These are phyloP conservation scores for Megastigmus dorsalis DNA, from an alignment of 2,888 invertebrate genomes.

Conservation along the genomic window DNA sequence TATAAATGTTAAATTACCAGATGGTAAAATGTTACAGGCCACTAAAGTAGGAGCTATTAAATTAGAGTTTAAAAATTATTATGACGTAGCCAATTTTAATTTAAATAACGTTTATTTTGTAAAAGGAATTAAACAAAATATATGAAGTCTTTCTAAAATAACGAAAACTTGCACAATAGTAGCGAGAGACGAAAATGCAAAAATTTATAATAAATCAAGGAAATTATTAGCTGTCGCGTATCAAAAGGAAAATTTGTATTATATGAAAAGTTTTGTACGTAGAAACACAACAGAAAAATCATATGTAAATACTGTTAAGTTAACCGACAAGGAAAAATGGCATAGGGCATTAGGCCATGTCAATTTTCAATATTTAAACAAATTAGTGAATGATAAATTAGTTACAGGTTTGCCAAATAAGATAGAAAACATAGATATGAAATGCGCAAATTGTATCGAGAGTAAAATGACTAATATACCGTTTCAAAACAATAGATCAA, in stretches of 20 bases:
- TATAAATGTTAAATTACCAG: background rate
- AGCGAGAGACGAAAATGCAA: background rate
- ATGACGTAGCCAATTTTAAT: background rate
- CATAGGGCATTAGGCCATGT: background rate
- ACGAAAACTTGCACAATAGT: background rate
- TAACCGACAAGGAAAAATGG: background rate
- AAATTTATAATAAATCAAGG: background rate
- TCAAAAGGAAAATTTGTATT: background rate
- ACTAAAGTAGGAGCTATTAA: background rate
- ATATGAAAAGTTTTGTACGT: background rate
- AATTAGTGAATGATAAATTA: background rate
- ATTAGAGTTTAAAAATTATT: background rate
- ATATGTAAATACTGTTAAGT: no score
- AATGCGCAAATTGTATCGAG: background rate
- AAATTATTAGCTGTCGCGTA: background rate
- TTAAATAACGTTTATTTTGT: background rate
- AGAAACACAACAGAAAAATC: background rate
- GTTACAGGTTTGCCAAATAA: background rate
- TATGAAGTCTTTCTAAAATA: background rate
- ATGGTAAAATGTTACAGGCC: background rate
- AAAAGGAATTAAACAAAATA: background rate
- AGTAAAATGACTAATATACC: slow-evolving; percentile 14
- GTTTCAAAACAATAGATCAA: slow-evolving; percentile 4
- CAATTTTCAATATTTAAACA: background rate
- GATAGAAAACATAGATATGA: background rate